Base-by-base conservation (phyloP, 2,888 invertebrate genomes). In the Oscheius sp. region DNA sequence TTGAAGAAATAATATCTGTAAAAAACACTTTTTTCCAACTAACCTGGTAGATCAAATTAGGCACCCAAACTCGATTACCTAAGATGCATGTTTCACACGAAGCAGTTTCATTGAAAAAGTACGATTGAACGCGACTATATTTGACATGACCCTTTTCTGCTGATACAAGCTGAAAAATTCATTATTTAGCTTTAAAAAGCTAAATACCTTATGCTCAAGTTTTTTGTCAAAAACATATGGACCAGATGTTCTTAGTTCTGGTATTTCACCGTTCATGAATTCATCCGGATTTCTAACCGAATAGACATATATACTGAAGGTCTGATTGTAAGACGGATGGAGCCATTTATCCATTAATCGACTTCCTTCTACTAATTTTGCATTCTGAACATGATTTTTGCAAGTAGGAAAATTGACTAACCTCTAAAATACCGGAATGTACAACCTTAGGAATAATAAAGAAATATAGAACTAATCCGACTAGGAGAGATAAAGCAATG, bases 281-380 rank as follows among this genome's bases (percentile, higher is more conserved):
- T 86, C 84, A 46, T 84, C 82, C 10, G 86, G 86, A 72, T 87
- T 87, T 27, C 80, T 80, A 45, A 86, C 80, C 31, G 85, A 82
- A 64, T 78, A 86, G 8, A 85, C 82, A 37, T 61, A 50, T 15
- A 73, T 69, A 58, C 74, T 71, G 63, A 84, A 78, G 23, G 80
- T 69, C 34, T 84, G 78, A 37, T 75, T 73, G 72, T 84, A 85
- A 25, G 82, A 71, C 12, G 85, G 85, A 57, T 82, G 70, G 29
- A 70, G 72, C 85, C 85, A 86, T 73, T 84, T 81, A 53, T 79
- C 58, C 76, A 79, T 75, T 20, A 85, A 55, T 6, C 76, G 58
- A 45, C 75, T 76, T 42, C 76, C 82, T 45, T 78, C 73, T n/a
- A 79, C 55, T n/a, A 84, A 76, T 20, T 69, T 74, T 1, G 80